Conservation (phyloP, 2,113 vertebrate genomes). For the Leptobrachium leishanense region DNA sequence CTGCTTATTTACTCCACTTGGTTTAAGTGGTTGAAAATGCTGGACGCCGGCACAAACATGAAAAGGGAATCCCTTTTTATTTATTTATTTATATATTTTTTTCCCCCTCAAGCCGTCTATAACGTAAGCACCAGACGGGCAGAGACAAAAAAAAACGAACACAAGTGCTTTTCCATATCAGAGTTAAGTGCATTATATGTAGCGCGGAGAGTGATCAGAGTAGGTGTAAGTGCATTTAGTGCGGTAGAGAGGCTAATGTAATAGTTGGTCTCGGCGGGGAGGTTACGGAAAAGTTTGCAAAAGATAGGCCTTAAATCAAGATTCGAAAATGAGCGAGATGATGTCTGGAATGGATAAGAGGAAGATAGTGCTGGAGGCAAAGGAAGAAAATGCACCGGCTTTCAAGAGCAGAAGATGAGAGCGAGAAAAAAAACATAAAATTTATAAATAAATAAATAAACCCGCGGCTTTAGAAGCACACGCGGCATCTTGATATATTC, state of each 20-base stretch:
- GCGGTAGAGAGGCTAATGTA: slow-evolving; percentile 43
- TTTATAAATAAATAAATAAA: not conserved
- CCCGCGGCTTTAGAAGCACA: not conserved
- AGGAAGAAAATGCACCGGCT: slow-evolving; percentile 14
- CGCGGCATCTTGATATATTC: not conserved
- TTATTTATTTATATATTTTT: not conserved
- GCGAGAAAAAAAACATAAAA: not conserved
- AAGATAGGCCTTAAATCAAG: slow-evolving; percentile 20
- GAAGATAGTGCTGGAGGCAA: slow-evolving; percentile 36
- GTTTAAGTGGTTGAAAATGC: slow-evolving; percentile 3
- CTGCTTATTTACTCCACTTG: no score
- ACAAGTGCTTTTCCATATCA: slow-evolving; percentile 44
- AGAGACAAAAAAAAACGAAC: slow-evolving; percentile 33
- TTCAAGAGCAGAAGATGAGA: not conserved
- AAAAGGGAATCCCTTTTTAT: slow-evolving; percentile 36
- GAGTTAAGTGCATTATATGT: slow-evolving; percentile 45
- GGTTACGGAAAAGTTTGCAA: slow-evolving; percentile 44
- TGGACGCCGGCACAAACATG: not conserved
- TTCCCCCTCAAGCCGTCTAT: slow-evolving; percentile 15
- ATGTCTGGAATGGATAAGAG: slow-evolving; percentile 40
- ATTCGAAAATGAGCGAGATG: slow-evolving; percentile 38
- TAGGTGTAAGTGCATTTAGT: slow-evolving; percentile 50
- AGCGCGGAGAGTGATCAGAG: slow-evolving; percentile 41
- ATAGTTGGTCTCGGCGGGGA: slow-evolving; percentile 41
- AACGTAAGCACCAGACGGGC: slow-evolving; percentile 36